Conservation (phyloP, 1,140 invertebrate species). For the Drosophila tsacasi region DNA sequence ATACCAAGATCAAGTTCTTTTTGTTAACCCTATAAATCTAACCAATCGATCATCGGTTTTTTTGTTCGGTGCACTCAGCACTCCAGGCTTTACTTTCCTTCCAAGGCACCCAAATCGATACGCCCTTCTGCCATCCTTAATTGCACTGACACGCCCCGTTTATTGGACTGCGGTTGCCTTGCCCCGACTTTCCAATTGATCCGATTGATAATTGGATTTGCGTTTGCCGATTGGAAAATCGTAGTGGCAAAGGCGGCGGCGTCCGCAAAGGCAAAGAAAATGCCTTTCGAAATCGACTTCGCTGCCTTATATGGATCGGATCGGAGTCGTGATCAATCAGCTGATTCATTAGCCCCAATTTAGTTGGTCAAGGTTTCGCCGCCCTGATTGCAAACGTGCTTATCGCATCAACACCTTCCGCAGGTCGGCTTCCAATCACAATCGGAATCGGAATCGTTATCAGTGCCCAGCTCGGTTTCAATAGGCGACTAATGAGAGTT, state of each 20-base stretch:
- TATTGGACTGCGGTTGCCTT: slow-evolving; percentile 63
- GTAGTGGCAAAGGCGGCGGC: slow-evolving; percentile 4
- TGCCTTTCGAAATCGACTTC: slow-evolving; percentile 43
- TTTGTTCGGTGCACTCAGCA: slow-evolving; percentile 8
- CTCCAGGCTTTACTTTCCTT: slow-evolving; percentile 29
- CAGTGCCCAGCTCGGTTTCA: slow-evolving; percentile 26
- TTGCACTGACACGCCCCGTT: slow-evolving; percentile 63
- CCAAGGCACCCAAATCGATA: slow-evolving; percentile 24
- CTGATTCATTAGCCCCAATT: slow-evolving; percentile 68
- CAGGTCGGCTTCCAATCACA: slow-evolving; percentile 38
- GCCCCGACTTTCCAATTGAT: slow-evolving; percentile 70
- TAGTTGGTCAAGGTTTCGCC: slow-evolving; percentile 68
- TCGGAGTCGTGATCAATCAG: slow-evolving; percentile 51
- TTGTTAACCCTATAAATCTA: neutral
- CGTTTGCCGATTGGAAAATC: slow-evolving; percentile 51
- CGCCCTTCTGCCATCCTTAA: slow-evolving; percentile 52
- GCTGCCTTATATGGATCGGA: slow-evolving; percentile 31
- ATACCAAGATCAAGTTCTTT: neutral
- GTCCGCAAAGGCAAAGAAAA: slow-evolving; percentile 22
- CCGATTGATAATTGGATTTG: slow-evolving; percentile 74
- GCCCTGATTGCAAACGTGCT: slow-evolving; percentile 45
- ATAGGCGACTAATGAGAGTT: slow-evolving; percentile 33
- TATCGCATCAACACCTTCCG: slow-evolving; percentile 54
- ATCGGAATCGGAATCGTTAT: slow-evolving; percentile 25
- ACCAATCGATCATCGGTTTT: neutral